Percentiles rank a stretch among this genome's conserved stretches.
Evolutionary conservation across 1,140 invertebrate species (phyloP).

Genomic region (Drosophila guanche): DNA sequence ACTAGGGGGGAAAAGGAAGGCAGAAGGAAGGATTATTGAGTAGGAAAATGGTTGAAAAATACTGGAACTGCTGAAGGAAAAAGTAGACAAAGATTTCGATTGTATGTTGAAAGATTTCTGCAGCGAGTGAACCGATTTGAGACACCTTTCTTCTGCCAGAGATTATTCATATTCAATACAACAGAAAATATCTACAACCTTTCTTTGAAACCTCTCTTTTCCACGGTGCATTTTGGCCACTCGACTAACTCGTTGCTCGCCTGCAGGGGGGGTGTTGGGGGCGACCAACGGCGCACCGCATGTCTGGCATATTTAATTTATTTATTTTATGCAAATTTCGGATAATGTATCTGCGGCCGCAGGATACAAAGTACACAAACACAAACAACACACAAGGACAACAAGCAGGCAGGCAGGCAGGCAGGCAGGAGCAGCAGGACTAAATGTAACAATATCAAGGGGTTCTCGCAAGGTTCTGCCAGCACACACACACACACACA

Average conservation of each 20-base stretch:
- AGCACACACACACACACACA: neutral
- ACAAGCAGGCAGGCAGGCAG: conserved; percentile 15
- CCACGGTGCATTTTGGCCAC: conserved; percentile 12
- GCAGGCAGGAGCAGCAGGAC: conserved; percentile 26
- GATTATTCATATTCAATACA: no score
- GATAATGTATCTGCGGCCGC: conserved; percentile 83
- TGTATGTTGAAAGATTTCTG: no score
- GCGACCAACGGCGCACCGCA: conserved; percentile 77
- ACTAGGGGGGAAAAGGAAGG: neutral
- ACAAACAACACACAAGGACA: conserved; percentile 66
- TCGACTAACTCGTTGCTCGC: conserved; percentile 38
- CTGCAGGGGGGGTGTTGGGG: neutral
- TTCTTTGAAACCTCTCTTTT: neutral
- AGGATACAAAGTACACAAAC: conserved; percentile 65
- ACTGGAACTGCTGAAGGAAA: no score
- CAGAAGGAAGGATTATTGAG: neutral
- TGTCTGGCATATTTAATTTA: conserved; percentile 83
- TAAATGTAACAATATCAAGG: conserved; percentile 69
- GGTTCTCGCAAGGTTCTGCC: conserved; percentile 58
- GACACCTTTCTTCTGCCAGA: no score
- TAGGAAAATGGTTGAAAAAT: neutral
- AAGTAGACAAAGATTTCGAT: no score
- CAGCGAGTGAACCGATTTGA: no score
- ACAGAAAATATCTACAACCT: no score
- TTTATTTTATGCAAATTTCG: conserved; percentile 83